phyloP scores from a whole-genome alignment of 2,113 vertebrate genomes.

The Chloropsis cyanopogon region DNA sequence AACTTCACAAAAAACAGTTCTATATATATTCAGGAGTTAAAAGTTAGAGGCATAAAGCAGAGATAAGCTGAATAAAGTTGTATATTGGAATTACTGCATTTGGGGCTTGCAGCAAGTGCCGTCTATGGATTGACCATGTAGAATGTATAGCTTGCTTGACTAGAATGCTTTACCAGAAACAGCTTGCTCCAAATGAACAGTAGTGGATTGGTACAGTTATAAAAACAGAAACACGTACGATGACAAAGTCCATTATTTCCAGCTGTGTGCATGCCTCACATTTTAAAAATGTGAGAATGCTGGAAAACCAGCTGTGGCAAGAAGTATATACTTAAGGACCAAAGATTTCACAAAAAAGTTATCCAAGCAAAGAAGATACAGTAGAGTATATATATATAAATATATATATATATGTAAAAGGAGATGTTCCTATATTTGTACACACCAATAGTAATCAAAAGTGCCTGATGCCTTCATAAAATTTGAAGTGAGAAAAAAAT shows the following conservation, averaged over 20 bases:
- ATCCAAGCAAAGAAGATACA: constrained; percentile 75
- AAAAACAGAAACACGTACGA: constrained; percentile 44
- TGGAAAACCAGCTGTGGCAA: constrained; percentile 72
- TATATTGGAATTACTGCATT: constrained; percentile 63
- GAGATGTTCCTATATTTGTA: constrained; percentile 85
- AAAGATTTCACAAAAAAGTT: constrained; percentile 87
- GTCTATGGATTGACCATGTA: constrained; percentile 50
- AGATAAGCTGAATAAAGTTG: constrained; percentile 58
- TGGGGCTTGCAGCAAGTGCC: constrained; percentile 65
- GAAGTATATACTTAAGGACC: constrained; percentile 86
- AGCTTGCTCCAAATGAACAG: constrained; percentile 67
- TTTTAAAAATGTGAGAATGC: constrained; percentile 74
- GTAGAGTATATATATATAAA: constrained; percentile 62
- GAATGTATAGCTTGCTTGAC: constrained; percentile 70
- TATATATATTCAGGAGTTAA: constrained; percentile 59
- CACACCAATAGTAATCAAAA: constrained; percentile 86
- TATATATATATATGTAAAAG: constrained; percentile 16
- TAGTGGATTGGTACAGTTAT: constrained; percentile 65
- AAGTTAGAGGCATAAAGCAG: constrained; percentile 60
- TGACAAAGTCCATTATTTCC: constrained; percentile 73
- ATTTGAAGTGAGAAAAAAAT: constrained; percentile 73
- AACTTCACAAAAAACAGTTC: constrained; percentile 2
- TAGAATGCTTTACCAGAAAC: constrained; percentile 63
- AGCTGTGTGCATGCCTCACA: constrained; percentile 71
- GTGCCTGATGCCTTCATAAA: constrained; percentile 90